Percentiles rank a stretch among this genome's conserved stretches.
These are phyloP conservation scores for Australoheros scitulus DNA, from an alignment of 2,113 vertebrate species.

Conservation along the genomic window DNA sequence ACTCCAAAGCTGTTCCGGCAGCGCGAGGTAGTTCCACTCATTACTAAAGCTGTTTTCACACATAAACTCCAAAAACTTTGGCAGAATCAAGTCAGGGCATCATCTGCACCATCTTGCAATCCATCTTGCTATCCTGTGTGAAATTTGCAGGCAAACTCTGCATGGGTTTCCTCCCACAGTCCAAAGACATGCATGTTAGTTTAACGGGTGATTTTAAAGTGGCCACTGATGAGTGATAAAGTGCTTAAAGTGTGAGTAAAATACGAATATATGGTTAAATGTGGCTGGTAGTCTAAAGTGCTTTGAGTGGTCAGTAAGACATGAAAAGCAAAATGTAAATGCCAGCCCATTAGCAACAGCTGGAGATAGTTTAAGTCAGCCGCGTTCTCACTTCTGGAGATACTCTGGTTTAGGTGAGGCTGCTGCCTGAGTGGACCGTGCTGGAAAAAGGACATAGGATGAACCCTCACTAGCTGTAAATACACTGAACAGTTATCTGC, in stretches of 20 bases:
- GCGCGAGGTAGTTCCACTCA: background rate
- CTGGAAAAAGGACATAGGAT: too few species aligned
- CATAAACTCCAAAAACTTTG: background rate
- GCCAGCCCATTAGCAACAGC: background rate
- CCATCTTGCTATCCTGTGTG: background rate
- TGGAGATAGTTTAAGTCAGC: background rate
- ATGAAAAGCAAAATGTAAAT: too few species aligned
- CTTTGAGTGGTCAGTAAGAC: too few species aligned
- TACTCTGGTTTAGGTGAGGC: background rate
- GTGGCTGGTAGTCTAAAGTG: too few species aligned
- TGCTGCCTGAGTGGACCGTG: background rate
- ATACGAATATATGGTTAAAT: too few species aligned
- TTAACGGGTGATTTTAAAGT: too few species aligned
- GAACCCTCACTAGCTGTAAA: too few species aligned
- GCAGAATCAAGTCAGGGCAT: background rate
- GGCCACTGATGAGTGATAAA: too few species aligned
- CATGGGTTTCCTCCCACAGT: background rate
- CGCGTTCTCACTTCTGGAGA: background rate
- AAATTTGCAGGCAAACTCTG: background rate
- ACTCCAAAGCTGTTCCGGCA: background rate
- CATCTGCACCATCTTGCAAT: background rate
- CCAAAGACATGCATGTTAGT: background rate
- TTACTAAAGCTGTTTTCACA: background rate
- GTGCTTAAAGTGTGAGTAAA: too few species aligned
- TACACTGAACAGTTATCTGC: too few species aligned